phyloP scores from a whole-genome alignment of 2,113 vertebrate genomes.

The Corvus hawaiiensis region DNA sequence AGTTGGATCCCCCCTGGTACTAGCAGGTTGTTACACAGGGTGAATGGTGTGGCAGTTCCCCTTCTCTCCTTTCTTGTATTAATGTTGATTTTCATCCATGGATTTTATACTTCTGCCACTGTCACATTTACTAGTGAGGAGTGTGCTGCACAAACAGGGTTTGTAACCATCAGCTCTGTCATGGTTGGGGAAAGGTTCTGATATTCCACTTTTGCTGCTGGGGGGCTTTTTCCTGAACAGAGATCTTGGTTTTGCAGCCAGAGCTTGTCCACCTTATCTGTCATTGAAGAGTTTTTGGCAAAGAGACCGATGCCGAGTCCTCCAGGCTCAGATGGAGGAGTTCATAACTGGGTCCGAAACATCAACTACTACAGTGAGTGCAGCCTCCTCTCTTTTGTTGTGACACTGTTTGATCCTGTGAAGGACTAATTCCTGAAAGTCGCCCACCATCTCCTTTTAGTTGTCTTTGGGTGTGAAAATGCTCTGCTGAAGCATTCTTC shows the following conservation, averaged over 20 bases:
- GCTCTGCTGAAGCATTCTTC: background rate
- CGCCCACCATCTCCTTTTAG: background rate
- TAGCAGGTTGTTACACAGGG: background rate
- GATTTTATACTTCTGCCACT: background rate
- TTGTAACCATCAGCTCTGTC: background rate
- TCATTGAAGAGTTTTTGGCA: slow-evolving; percentile 94
- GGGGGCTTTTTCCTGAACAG: slow-evolving; percentile 5
- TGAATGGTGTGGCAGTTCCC: background rate
- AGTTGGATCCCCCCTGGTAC: background rate
- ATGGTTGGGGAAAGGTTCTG: background rate
- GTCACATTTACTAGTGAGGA: background rate
- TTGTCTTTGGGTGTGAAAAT: background rate
- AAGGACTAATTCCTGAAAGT: background rate
- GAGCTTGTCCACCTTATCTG: slow-evolving; percentile 94
- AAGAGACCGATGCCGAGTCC: slow-evolving; percentile 82
- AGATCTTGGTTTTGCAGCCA: slow-evolving; percentile 77
- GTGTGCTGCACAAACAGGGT: background rate
- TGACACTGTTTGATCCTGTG: background rate
- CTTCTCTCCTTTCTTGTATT: background rate
- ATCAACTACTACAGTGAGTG: slow-evolving; percentile 95
- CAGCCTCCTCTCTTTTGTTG: background rate
- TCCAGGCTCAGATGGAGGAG: slow-evolving; percentile 72
- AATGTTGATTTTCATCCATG: background rate
- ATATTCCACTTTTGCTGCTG: background rate
- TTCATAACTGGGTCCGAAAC: slow-evolving; percentile 89